phyloP scores from a whole-genome alignment of 2,797 vertebrate genomes.

The Chelonia mydas region DNA sequence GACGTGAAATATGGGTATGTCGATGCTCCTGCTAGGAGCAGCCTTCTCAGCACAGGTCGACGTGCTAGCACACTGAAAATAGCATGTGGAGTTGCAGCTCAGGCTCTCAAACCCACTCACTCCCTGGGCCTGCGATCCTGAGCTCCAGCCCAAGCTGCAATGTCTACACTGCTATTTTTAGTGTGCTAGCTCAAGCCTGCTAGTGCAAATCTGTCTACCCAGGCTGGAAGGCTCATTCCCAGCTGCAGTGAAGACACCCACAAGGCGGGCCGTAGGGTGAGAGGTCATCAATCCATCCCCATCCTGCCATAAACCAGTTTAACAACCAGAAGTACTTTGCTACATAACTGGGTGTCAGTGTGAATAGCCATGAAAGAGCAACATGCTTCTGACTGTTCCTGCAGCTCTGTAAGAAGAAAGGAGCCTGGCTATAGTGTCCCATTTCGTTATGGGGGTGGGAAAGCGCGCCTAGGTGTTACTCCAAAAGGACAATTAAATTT shows the following conservation, averaged over 20 bases:
- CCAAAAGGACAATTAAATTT: neutral
- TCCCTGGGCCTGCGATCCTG: neutral
- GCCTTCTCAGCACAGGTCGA: too few relatives aligned
- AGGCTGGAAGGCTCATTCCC: too few relatives aligned
- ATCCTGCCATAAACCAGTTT: neutral
- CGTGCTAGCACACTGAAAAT: neutral
- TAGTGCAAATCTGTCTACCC: too few relatives aligned
- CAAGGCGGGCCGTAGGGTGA: too few relatives aligned
- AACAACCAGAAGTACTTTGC: neutral
- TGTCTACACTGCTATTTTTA: neutral
- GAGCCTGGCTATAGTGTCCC: too few relatives aligned
- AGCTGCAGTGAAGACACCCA: too few relatives aligned
- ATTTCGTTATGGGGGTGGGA: too few relatives aligned
- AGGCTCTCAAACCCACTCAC: neutral
- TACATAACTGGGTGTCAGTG: neutral
- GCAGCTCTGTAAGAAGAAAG: neutral
- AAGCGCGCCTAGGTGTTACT: neutral
- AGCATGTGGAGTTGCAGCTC: neutral
- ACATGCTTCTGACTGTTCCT: neutral
- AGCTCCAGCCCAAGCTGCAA: neutral
- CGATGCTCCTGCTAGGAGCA: neutral
- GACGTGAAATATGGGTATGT: neutral
- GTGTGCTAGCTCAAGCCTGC: too few relatives aligned
- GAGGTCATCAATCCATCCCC: neutral
- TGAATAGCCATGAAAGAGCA: neutral